These are phyloP conservation scores for Salvelinus alpinus DNA, from an alignment of 2,113 vertebrate genomes.

Conservation along the genomic window DNA sequence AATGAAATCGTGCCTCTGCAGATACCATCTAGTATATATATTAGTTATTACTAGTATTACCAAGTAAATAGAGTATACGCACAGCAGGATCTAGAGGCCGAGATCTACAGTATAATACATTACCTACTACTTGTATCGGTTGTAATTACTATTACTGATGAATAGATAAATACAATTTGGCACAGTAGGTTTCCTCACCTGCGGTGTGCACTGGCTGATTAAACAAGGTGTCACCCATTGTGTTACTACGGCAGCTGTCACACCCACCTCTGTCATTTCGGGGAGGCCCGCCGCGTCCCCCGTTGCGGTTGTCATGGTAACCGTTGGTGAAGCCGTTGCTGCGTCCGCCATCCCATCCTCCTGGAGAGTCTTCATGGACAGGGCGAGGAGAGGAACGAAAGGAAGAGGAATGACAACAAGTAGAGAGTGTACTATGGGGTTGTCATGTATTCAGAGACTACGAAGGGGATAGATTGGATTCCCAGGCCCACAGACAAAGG, in stretches of 20 bases:
- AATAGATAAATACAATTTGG: background rate
- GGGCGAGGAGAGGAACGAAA: background rate
- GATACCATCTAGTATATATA: background rate
- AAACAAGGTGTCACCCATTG: constrained; percentile 69
- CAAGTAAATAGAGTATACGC: background rate
- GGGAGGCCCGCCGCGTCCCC: constrained; percentile 75
- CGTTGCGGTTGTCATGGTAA: constrained; percentile 78
- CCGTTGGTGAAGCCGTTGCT: constrained; percentile 83
- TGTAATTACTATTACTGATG: background rate
- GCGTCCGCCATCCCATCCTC: constrained; percentile 71
- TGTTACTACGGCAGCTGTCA: constrained; percentile 69
- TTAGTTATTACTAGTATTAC: background rate
- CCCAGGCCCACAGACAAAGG: no score
- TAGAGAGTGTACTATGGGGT: background rate
- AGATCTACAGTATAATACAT: no score
- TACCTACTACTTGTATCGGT: background rate
- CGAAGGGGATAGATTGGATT: background rate
- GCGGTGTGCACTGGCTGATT: constrained; percentile 71
- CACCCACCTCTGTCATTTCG: constrained; percentile 78
- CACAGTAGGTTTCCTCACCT: constrained; percentile 59
- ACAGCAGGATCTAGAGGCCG: constrained; percentile 12
- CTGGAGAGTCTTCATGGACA: constrained; percentile 69
- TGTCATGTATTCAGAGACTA: background rate
- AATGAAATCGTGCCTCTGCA: background rate
- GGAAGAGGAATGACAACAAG: background rate